Conservation (phyloP, 2,888 invertebrate species). For the Ophraella communa region DNA sequence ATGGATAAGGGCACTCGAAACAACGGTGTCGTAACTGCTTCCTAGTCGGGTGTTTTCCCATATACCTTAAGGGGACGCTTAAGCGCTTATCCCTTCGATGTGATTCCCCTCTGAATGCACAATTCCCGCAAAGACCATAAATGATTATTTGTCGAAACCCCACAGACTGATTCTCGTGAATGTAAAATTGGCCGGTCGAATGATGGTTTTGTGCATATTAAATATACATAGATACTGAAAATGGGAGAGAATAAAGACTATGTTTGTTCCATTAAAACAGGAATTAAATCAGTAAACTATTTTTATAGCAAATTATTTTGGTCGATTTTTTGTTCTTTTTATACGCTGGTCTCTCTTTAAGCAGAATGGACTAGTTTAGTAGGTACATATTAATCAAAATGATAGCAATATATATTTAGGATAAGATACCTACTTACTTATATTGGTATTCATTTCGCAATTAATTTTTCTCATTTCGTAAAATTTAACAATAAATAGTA, state of each 20-base stretch:
- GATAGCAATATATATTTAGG: too few species aligned
- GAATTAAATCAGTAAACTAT: too few species aligned
- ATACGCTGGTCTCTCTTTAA: too few species aligned
- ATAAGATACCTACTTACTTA: too few species aligned
- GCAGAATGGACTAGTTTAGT: too few species aligned
- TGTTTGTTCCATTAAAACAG: background rate
- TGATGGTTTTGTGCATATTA: conserved; percentile 24
- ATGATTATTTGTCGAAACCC: conserved; percentile 41
- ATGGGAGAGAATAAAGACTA: background rate
- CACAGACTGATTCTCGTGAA: conserved; percentile 24
- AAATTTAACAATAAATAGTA: too few species aligned
- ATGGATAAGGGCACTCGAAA: conserved; percentile 21
- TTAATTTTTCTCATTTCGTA: too few species aligned
- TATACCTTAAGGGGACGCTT: conserved; percentile 34
- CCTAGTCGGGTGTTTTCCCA: conserved; percentile 8
- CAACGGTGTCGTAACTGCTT: conserved; percentile 14
- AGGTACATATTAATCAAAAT: too few species aligned
- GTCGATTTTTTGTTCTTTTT: too few species aligned
- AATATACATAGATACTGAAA: conserved; percentile 18
- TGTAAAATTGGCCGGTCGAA: conserved; percentile 17
- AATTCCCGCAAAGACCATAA: conserved; percentile 40
- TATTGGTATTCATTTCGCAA: too few species aligned
- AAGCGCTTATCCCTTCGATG: conserved; percentile 37
- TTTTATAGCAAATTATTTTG: too few species aligned
- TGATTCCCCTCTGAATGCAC: conserved; percentile 30